Base-by-base conservation (phyloP, 2,797 vertebrate species). In the Tragopan temminckii region DNA sequence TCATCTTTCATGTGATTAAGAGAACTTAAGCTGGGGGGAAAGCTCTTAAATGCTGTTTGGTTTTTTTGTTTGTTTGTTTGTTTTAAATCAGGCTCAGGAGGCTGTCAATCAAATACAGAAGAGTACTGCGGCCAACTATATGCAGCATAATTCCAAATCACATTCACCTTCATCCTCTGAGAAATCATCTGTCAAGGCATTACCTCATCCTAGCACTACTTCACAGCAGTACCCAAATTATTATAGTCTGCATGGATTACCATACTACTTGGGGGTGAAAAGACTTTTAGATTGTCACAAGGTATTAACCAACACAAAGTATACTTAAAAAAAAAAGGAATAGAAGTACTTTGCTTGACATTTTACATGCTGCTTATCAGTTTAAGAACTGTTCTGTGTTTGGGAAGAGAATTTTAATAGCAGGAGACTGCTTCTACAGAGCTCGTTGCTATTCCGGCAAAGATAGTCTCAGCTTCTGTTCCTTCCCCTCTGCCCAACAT, bases 401-500 rank as follows among this genome's bases (percentile, higher is more conserved):
- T n/a, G 69, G 17, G 53, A 81, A 69, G 25, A 72, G 27, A 74
- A 31, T 5, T 48, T 69, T 17, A 45, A 45, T 0, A 89, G 20
- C 31, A 80, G 58, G 24, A 48, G 20, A 42, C 8, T 35, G 45
- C 79, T 63, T 63, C 48, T 57, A 8, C 19, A 63, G 40, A 36
- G 52, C 46, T 76, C 33, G 29, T 50, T 10, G 16, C 43, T 75
- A 23, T 43, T 46, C 53, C 83, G 23, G 42, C 27, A 14, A 66
- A 66, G 38, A 71, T 38, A 58, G 1, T 24, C 53, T 46, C 25
- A 7, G n/a, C 17, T 20, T 40, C 6, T 24, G 13, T 61, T 55
- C 15, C 5, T 3, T 24, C 5, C 6, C 14, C 2, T 2, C 29
- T 57, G 38, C 59, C 36, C 40, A 19, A 1, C 3, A 7, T 18